Percentiles rank a stretch among this genome's conserved stretches.
Conservation (phyloP, 2,888 invertebrate genomes). For the Eucera pruinosa region DNA sequence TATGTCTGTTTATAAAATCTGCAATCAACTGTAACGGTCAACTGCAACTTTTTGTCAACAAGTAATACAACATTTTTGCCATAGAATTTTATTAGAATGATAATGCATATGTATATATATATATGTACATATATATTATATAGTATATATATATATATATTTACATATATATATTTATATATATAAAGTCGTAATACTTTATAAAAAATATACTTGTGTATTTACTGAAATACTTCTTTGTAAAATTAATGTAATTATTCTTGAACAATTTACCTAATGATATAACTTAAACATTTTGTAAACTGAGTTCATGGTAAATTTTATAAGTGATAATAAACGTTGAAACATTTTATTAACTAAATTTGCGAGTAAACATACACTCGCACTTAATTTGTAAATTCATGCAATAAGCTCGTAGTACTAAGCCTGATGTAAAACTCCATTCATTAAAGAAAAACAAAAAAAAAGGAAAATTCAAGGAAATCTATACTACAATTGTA, state of each 20-base stretch:
- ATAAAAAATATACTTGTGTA: slow-evolving; percentile 52
- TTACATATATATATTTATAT: slow-evolving; percentile 8
- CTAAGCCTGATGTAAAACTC: slow-evolving; percentile 20
- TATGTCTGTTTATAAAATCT: slow-evolving; percentile 36
- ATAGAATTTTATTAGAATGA: slow-evolving; percentile 39
- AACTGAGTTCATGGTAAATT: slow-evolving; percentile 20
- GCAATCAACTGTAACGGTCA: slow-evolving; percentile 28
- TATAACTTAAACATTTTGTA: slow-evolving; percentile 21
- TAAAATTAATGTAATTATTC: slow-evolving; percentile 44
- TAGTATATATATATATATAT: slow-evolving; percentile 14
- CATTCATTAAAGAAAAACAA: slow-evolving; percentile 29
- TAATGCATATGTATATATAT: slow-evolving; percentile 27
- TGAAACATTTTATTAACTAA: slow-evolving; percentile 15
- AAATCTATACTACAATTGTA: slow-evolving; percentile 40
- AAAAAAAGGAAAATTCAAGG: not conserved
- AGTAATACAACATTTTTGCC: slow-evolving; percentile 28
- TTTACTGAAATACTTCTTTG: slow-evolving; percentile 47
- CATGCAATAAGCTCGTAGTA: slow-evolving; percentile 28
- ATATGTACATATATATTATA: slow-evolving; percentile 6
- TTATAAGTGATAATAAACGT: slow-evolving; percentile 21
- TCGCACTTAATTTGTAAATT: slow-evolving; percentile 35
- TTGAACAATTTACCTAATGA: slow-evolving; percentile 5
- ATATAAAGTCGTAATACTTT: slow-evolving; percentile 45
- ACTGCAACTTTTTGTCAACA: slow-evolving; percentile 30
- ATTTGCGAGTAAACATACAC: slow-evolving; percentile 14